These are phyloP conservation scores for Cochlearius cochlearius DNA, from an alignment of 2,113 vertebrate species.

Conservation along the genomic window DNA sequence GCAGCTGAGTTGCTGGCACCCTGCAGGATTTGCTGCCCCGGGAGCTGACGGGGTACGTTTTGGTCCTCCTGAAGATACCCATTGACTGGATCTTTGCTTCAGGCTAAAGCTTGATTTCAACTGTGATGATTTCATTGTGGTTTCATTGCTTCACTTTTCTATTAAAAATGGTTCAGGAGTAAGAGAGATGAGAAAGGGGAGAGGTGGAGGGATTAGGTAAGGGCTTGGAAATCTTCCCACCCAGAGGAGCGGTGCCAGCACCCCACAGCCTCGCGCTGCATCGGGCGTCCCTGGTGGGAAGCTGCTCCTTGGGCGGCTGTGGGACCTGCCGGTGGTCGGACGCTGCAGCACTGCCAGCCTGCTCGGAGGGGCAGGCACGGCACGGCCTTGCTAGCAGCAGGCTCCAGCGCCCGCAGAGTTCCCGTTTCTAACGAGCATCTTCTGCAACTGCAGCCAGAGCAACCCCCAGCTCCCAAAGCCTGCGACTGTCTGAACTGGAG, in stretches of 20 bases:
- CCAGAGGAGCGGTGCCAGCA: neutral
- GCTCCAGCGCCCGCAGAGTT: neutral
- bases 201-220: neutral
- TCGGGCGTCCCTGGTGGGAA: neutral
- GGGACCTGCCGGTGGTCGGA: neutral
- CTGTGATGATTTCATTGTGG: neutral
- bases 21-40: neutral
- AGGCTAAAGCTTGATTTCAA: neutral
- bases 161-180: neutral
- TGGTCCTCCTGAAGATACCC: neutral
- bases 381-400: neutral
- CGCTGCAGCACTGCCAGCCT: neutral
- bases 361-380: neutral
- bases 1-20: neutral
- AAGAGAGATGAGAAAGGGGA: neutral
- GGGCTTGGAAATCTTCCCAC: neutral
- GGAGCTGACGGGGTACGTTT: rapidly evolving
- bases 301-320: neutral
- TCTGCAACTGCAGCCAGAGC: neutral
- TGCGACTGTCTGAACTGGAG: neutral
- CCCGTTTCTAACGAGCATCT: neutral
- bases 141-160: neutral
- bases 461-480: neutral
- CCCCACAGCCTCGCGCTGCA: neutral
- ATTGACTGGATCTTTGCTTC: neutral